Conservation (phyloP, 2,888 invertebrate genomes). For the Sclerodermus sp. region DNA sequence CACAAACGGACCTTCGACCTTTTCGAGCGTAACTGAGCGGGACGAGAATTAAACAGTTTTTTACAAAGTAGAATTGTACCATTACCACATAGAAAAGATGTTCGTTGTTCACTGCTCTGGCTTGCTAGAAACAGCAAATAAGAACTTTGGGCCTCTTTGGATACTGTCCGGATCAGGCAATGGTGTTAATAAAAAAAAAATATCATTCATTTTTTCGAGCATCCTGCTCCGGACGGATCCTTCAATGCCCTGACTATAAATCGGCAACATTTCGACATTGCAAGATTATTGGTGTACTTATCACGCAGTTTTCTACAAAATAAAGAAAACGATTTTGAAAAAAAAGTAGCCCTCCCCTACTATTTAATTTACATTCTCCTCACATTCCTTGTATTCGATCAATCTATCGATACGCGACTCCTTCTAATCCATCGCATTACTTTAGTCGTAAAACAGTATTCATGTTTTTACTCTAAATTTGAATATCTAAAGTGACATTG, state of each 20-base stretch:
- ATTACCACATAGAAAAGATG: slow-evolving; percentile 44
- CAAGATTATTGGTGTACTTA: slow-evolving; percentile 56
- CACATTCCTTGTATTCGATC: no score
- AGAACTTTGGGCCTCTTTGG: slow-evolving; percentile 33
- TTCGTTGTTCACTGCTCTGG: slow-evolving; percentile 52
- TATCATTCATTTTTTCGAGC: not conserved
- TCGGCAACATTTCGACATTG: slow-evolving; percentile 52
- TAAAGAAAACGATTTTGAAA: slow-evolving; percentile 53
- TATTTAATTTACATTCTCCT: no score
- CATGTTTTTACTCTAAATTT: no score
- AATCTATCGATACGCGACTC: no score
- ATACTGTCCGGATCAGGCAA: slow-evolving; percentile 35
- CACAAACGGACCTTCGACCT: slow-evolving; percentile 7
- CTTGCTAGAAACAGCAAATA: slow-evolving; percentile 44
- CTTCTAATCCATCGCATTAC: no score
- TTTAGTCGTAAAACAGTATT: no score
- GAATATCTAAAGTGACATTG: no score
- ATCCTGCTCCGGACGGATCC: slow-evolving; percentile 34
- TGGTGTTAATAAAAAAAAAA: not conserved
- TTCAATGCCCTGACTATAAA: slow-evolving; percentile 39
- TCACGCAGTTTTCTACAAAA: slow-evolving; percentile 55
- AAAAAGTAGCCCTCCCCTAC: no score
- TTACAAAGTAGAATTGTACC: slow-evolving; percentile 50
- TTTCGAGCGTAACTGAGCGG: slow-evolving; percentile 4
- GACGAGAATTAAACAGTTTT: slow-evolving; percentile 29